These are phyloP conservation scores for Gallinago paraguaiae DNA, from an alignment of 2,113 vertebrate species.

Conservation along the genomic window DNA sequence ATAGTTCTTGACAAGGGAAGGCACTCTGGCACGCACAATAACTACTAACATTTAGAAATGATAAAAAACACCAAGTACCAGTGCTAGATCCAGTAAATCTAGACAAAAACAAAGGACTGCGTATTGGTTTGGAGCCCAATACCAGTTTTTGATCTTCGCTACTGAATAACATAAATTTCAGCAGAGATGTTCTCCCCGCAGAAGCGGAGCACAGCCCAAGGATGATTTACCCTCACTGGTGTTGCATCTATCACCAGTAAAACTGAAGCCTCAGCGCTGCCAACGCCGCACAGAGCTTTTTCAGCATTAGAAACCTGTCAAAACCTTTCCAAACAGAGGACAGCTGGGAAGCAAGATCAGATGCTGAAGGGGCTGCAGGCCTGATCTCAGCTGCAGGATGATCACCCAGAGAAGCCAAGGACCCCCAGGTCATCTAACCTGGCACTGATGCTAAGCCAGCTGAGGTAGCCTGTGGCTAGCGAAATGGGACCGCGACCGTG, in stretches of 20 bases:
- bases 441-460: background rate
- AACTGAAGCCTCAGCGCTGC: background rate
- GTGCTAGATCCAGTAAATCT: background rate
- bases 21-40: background rate
- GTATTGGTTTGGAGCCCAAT: background rate
- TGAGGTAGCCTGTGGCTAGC: background rate
- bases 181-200: background rate
- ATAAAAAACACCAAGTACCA: background rate
- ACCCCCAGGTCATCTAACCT: background rate
- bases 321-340: background rate
- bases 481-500: background rate
- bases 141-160: background rate
- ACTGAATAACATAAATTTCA: background rate
- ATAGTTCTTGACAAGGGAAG: background rate
- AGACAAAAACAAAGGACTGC: background rate
- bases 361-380: background rate
- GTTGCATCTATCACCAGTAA: background rate
- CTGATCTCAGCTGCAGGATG: background rate
- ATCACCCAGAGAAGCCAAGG: background rate
- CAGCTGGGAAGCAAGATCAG: background rate
- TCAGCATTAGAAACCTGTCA: background rate
- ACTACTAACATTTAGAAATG: background rate
- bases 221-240: background rate
- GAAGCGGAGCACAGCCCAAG: background rate
- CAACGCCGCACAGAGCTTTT: background rate